phyloP scores from a whole-genome alignment of 2,888 invertebrate species.

The Ormyrus pomaceus region DNA sequence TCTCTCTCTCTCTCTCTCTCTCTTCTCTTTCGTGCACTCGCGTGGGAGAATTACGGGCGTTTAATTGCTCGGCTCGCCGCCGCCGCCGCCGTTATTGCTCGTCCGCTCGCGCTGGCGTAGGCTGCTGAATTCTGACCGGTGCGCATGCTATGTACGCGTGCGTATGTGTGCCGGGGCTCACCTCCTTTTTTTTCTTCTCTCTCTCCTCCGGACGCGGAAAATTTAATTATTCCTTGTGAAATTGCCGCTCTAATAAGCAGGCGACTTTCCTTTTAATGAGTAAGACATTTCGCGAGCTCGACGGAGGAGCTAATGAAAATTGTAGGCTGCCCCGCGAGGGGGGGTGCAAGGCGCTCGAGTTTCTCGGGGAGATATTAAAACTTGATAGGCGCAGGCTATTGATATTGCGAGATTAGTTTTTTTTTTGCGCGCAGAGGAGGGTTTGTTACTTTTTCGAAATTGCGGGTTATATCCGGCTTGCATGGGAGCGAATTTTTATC shows the following conservation, averaged over 20 bases:
- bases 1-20: conserved; percentile 15
- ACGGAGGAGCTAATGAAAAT: not conserved
- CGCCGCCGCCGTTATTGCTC: conserved; percentile 4
- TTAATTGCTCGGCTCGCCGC: conserved; percentile 61
- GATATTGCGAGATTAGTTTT: too few relatives aligned
- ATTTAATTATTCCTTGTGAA: conserved; percentile 42
- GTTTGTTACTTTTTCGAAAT: too few relatives aligned
- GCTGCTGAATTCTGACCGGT: conserved; percentile 1
- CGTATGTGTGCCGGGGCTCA: not conserved
- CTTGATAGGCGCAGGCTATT: not conserved
- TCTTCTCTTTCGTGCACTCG: conserved; percentile 49
- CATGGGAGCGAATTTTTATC: too few relatives aligned
- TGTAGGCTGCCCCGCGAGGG: too few relatives aligned
- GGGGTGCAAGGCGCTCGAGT: not conserved
- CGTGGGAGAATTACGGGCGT: conserved; percentile 64
- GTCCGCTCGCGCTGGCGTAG: not conserved
- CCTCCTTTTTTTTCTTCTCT: not conserved
- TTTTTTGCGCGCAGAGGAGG: too few relatives aligned
- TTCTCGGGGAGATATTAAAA: not conserved
- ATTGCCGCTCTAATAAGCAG: conserved; percentile 9
- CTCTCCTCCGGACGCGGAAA: conserved; percentile 9
- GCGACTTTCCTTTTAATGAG: conserved; percentile 15
- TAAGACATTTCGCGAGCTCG: not conserved
- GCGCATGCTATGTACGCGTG: not conserved
- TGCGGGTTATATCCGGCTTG: too few relatives aligned